These are phyloP conservation scores for Cyanistes caeruleus DNA, from an alignment of 2,113 vertebrate species.

Conservation along the genomic window DNA sequence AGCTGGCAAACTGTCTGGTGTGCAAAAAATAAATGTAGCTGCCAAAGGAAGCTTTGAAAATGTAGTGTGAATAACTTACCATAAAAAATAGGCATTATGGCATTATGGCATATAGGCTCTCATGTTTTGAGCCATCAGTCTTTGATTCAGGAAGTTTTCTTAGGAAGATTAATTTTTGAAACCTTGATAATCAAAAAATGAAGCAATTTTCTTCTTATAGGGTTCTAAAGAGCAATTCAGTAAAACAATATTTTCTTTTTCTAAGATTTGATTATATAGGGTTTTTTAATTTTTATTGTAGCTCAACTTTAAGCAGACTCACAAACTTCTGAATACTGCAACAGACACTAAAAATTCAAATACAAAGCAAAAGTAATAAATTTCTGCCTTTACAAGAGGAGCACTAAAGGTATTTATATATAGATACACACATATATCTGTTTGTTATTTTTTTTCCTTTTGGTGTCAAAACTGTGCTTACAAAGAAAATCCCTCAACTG, in stretches of 20 bases:
- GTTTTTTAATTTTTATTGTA: background rate
- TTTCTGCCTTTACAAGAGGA: background rate
- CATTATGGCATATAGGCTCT: background rate
- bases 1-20: background rate
- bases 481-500: background rate
- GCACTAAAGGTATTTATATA: background rate
- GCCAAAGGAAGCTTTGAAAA: background rate
- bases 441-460: background rate
- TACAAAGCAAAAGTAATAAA: background rate
- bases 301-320: background rate
- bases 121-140: background rate
- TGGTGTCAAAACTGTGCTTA: background rate
- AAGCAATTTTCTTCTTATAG: background rate
- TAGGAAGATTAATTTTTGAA: background rate
- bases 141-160: background rate
- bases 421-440: too few species aligned
- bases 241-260: background rate
- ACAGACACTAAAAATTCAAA: background rate
- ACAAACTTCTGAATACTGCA: background rate
- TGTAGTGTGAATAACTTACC: background rate
- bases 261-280: background rate
- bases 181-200: background rate
- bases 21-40: background rate
- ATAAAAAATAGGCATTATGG: background rate
- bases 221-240: background rate